Evolutionary conservation across 30 jellyfish, hydroid and myxozoan species (phyloP), one percentile per base, ranked within the genome.

Genomic region (Aurelia sp.): DNA sequence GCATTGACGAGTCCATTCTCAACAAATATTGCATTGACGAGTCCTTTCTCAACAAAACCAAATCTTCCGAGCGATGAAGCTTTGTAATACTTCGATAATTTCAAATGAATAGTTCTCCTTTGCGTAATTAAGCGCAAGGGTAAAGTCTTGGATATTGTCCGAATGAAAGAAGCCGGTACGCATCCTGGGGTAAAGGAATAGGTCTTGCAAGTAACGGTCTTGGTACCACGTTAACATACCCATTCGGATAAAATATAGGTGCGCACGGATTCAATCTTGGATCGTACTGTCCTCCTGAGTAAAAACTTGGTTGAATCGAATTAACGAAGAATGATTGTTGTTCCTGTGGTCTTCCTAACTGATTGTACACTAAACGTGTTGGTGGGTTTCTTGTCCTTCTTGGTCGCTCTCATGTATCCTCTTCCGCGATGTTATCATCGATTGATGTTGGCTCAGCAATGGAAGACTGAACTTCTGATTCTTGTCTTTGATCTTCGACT

Each of bases 41-140:
- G 74, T 63, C 74, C 74, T 63, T 63, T 63, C 74, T 63, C 74
- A 63, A 63, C 74, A 63, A 63, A 63, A 63, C 24, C 63, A 52
- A 8, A n/a, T n/a, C n/a, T n/a, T n/a, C n/a, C n/a, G n/a, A 52
- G 16, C 63, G 63, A 52, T 52, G 63, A 52, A 52, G 63, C 11
- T 52, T 52, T 52, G 13, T 52, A 52, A n/a, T n/a, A n/a, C n/a
- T n/a, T n/a, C n/a, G n/a, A n/a, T n/a, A n/a, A n/a, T n/a, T n/a
- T n/a, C n/a, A 57, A 57, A 57, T 7, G 67, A 57, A 57, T 57
- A 7, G 67, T 57, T 57, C 67, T 57, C 67, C 16, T 57, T 57
- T 57, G 67, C 67, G 67, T 57, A 9, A 57, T 57, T 57, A 57
- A 57, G 8, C 67, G 67, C 67, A 57, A 4, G 67, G 8, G 67